Base-by-base conservation (phyloP, 2,797 vertebrate species). In the Limnodromus scolopaceus region DNA sequence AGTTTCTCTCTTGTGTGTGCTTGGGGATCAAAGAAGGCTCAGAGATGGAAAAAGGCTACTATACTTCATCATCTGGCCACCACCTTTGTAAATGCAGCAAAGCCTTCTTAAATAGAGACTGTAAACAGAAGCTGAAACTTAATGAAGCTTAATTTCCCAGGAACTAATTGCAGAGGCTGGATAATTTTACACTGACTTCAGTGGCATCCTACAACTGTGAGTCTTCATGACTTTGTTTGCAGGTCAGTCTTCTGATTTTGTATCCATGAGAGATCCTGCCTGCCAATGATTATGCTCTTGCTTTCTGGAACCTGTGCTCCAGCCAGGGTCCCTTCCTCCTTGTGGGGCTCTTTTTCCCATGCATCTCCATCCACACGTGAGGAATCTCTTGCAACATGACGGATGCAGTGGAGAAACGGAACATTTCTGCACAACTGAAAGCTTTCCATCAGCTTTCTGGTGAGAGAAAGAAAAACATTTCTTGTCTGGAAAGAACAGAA, bases 31-130 rank as follows among this genome's bases (percentile, higher is more conserved):
- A 79, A 75, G 34, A 71, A 70, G 32, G 30, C 55, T 60, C 11
- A 78, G 43, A 76, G 71, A 45, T 38, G 14, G 55, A 76, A 87
- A 70, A 82, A 88, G 36, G 36, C 9, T 48, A 16, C 70, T 46
- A 74, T 25, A 77, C 6, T 75, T 92, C 32, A 27, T 74, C 10
- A 18, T 48, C 20, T 84, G 20, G 25, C 19, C 68, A 74, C 11
- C 30, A 34, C 39, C 18, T 87, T 63, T 55, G 17, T 83, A 95
- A 93, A 89, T 57, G 36, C 17, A 84, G 15, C 28, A 95, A 84
- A 63, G 63, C 27, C 41, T 65, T 54, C 36, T 75, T 30, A 76
- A 79, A 36, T 2, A 65, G 17, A 58, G 10, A 15, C 34, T 61
- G 45, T 55, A 78, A 84, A 51, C 14, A 84, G 46, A 64, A 46